phyloP scores from a whole-genome alignment of 2,797 vertebrate species.

The Phaenicophaeus curvirostris region DNA sequence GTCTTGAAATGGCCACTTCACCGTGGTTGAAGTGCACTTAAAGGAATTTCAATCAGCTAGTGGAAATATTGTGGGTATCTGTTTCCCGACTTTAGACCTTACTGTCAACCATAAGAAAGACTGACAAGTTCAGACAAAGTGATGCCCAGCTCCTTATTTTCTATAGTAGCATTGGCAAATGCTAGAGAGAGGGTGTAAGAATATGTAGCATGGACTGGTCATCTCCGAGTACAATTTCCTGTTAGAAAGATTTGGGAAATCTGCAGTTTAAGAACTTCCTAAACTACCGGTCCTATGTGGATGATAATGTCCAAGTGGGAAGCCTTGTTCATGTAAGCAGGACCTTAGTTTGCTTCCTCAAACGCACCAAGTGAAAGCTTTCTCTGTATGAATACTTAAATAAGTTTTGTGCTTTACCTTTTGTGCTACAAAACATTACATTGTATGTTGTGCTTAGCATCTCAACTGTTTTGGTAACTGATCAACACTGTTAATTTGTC shows the following conservation, averaged over 20 bases:
- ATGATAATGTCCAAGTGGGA: background rate
- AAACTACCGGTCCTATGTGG: background rate
- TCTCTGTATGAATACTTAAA: background rate
- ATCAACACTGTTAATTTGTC: background rate
- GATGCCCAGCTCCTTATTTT: background rate
- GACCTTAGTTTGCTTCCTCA: background rate
- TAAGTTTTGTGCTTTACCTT: background rate
- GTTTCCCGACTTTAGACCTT: background rate
- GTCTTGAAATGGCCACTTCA: background rate
- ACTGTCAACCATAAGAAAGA: background rate
- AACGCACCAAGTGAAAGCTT: background rate
- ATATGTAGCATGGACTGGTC: rapidly evolving
- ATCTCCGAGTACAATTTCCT: background rate
- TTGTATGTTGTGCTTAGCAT: background rate
- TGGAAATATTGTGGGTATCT: background rate
- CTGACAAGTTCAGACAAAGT: background rate
- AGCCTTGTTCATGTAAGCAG: background rate
- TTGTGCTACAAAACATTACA: background rate
- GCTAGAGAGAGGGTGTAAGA: background rate
- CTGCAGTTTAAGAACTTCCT: background rate
- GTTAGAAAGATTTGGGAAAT: background rate
- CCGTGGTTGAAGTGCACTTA: background rate
- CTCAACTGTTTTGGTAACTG: background rate
- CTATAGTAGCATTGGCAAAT: background rate
- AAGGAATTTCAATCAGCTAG: background rate